phyloP scores from a whole-genome alignment of 2,797 vertebrate genomes.

The Loris lydekkerianus region DNA sequence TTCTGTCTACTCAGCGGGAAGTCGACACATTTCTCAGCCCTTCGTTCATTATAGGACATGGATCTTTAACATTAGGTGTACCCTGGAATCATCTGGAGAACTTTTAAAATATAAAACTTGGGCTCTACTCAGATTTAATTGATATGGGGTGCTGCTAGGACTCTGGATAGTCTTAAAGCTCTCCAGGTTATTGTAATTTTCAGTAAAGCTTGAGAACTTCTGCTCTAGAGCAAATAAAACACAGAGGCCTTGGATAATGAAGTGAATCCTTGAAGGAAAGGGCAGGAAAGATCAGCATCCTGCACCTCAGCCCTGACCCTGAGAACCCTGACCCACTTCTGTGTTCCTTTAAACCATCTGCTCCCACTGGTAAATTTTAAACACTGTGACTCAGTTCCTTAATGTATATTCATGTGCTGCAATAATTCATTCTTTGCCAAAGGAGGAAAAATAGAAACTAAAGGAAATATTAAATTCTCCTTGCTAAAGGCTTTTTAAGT shows the following conservation, averaged over 20 bases:
- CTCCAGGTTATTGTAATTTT: neutral
- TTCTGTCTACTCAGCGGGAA: neutral
- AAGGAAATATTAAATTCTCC: slow-evolving; percentile 43
- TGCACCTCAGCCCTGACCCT: neutral
- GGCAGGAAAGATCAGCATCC: neutral
- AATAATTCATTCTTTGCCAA: slow-evolving; percentile 11
- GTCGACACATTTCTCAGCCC: neutral
- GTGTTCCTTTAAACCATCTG: neutral
- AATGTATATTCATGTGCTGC: neutral
- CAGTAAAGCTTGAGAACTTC: neutral
- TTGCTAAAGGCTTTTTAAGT: slow-evolving; percentile 43
- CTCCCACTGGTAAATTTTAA: neutral
- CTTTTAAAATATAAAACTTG: neutral
- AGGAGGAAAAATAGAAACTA: slow-evolving; percentile 35
- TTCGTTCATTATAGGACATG: accelerated
- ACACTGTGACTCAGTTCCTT: neutral
- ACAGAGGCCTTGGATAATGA: neutral
- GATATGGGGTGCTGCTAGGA: neutral
- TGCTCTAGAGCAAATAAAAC: slow-evolving; percentile 34
- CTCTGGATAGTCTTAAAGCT: neutral
- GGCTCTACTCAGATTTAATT: neutral
- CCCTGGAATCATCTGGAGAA: neutral
- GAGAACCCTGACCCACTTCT: neutral
- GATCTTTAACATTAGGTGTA: neutral
- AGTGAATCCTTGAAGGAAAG: slow-evolving; percentile 1